Percentiles rank a stretch among this genome's conserved stretches.
These are phyloP conservation scores for Falco punctatus DNA, from an alignment of 2,113 vertebrate genomes.

Conservation along the genomic window DNA sequence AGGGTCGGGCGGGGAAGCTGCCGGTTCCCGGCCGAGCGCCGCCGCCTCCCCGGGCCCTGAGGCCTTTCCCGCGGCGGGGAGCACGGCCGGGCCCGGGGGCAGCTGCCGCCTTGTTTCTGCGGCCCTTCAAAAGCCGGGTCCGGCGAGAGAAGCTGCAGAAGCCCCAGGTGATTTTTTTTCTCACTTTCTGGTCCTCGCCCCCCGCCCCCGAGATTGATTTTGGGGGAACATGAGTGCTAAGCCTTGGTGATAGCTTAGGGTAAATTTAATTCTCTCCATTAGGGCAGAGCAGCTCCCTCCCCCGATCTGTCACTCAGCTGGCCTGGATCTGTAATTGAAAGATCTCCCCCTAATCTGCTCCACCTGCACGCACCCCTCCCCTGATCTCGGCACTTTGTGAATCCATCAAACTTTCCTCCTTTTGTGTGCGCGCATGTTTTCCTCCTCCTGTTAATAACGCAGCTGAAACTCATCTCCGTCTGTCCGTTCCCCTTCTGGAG, in stretches of 20 bases:
- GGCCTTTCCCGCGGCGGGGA: no score
- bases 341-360: constrained; percentile 50
- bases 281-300: constrained; percentile 18
- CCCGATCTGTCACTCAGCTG: constrained; percentile 23
- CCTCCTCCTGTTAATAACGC: constrained; percentile 70
- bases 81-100: no score
- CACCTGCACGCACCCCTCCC: constrained; percentile 50
- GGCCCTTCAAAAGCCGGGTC: not conserved
- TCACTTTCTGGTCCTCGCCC: not conserved
- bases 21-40: no score
- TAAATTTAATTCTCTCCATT: not conserved
- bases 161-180: not conserved
- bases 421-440: constrained; percentile 48
- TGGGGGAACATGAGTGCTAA: not conserved
- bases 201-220: not conserved
- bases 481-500: constrained; percentile 77
- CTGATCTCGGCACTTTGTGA: constrained; percentile 43
- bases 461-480: constrained; percentile 69
- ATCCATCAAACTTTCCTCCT: constrained; percentile 67
- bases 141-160: not conserved
- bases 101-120: not conserved
- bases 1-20: no score
- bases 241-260: not conserved
- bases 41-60: no score
- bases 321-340: constrained; percentile 47